Conservation (phyloP, 2,797 vertebrate genomes). For the Tamandua tetradactyla region DNA sequence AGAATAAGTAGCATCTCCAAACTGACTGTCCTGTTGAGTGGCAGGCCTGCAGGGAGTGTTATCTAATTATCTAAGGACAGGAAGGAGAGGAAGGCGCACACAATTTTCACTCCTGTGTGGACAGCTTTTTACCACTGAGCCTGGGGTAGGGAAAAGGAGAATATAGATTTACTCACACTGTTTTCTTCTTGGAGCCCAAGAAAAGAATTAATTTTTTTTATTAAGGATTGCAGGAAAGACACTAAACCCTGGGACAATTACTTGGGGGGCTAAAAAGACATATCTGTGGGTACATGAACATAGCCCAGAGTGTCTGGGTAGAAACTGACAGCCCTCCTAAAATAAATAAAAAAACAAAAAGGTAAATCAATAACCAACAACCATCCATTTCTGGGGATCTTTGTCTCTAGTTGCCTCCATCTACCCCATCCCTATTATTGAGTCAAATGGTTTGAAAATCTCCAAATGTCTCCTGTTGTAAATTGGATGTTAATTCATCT, state of each 20-base stretch:
- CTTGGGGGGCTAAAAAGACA: background rate
- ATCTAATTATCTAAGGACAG: constrained; percentile 74
- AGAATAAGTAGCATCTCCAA: constrained; percentile 75
- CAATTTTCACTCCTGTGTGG: constrained; percentile 63
- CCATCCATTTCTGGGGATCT: background rate
- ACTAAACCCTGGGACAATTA: constrained; percentile 42
- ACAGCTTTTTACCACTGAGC: background rate
- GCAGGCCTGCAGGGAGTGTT: constrained; percentile 77
- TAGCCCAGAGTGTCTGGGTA: background rate
- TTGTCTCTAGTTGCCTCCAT: background rate
- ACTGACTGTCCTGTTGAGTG: constrained; percentile 68
- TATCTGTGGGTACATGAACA: accelerated
- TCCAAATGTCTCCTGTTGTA: background rate
- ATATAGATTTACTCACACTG: background rate
- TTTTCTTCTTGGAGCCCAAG: background rate
- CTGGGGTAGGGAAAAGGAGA: background rate
- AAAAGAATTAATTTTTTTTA: constrained; percentile 4
- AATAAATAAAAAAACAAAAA: constrained; percentile 61
- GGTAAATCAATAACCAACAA: background rate
- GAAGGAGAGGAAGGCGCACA: constrained; percentile 35
- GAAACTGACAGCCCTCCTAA: constrained; percentile 56
- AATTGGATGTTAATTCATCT: constrained; percentile 20
- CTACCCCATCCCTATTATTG: background rate
- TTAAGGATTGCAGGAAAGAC: constrained; percentile 28
- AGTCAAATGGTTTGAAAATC: constrained; percentile 65